Evolutionary conservation across 2,797 vertebrate species (phyloP).

Genomic region (Amblyopsis hoosieri): DNA sequence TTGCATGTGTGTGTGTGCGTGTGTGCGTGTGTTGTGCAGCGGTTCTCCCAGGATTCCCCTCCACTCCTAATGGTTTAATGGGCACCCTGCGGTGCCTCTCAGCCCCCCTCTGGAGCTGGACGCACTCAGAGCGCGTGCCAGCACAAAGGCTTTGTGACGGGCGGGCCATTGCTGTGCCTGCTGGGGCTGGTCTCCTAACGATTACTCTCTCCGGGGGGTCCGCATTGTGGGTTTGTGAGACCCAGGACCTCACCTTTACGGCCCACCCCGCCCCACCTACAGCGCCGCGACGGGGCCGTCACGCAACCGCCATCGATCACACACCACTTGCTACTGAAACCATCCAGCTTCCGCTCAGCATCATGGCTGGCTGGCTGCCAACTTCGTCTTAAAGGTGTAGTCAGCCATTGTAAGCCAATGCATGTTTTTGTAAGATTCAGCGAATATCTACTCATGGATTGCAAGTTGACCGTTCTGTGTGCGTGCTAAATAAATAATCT

Average conservation of each 20-base stretch:
- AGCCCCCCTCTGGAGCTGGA: constrained; percentile 67
- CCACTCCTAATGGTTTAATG: constrained; percentile 74
- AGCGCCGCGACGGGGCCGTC: constrained; percentile 60
- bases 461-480: too few relatives aligned
- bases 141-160: constrained; percentile 74
- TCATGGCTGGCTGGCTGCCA: constrained; percentile 1
- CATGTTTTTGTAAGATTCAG: too few relatives aligned
- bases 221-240: constrained; percentile 71
- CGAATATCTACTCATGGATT: too few relatives aligned
- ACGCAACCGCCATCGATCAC: constrained; percentile 66
- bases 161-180: constrained; percentile 69
- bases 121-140: constrained; percentile 61
- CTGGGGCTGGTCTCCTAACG: constrained; percentile 79
- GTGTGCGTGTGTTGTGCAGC: constrained; percentile 44
- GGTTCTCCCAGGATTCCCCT: constrained; percentile 63
- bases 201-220: constrained; percentile 78
- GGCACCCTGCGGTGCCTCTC: constrained; percentile 71
- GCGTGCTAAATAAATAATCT: too few relatives aligned
- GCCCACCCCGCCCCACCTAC: constrained; percentile 46
- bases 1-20: constrained; percentile 14
- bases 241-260: constrained; percentile 80
- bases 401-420: too few relatives aligned
- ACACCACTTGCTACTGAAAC: constrained; percentile 27
- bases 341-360: background rate
- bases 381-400: too few relatives aligned